Conservation (phyloP, 2,113 vertebrate species). For the Murina feae region DNA sequence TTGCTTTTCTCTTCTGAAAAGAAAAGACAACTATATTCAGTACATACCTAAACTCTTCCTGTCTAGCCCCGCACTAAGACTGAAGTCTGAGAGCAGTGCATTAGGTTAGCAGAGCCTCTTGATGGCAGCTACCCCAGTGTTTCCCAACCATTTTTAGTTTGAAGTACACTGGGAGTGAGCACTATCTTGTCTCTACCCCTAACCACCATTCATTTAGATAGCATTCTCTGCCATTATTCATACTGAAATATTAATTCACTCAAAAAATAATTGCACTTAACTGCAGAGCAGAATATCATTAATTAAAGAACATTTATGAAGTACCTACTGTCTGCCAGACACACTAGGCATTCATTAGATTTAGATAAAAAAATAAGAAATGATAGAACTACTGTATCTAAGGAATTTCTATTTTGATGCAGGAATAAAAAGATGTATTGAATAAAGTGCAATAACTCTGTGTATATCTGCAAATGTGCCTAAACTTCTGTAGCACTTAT, state of each 20-base stretch:
- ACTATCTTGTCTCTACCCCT: neutral
- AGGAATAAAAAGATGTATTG: neutral
- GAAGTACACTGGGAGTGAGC: neutral
- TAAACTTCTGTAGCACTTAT: neutral
- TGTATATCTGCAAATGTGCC: neutral
- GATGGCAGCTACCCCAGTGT: neutral
- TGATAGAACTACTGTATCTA: neutral
- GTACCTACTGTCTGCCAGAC: neutral
- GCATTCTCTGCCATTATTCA: neutral
- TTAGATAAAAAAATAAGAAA: neutral
- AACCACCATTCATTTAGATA: neutral
- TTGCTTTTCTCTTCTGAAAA: constrained; percentile 15
- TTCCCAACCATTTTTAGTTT: neutral
- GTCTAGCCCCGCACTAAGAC: neutral
- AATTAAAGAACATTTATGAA: constrained; percentile 3
- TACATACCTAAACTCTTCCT: neutral
- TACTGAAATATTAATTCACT: neutral
- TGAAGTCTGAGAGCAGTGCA: neutral
- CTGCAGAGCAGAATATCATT: neutral
- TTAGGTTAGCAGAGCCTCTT: neutral
- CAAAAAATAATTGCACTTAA: neutral
- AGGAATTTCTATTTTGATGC: neutral
- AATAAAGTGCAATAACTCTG: neutral
- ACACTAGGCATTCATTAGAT: neutral
- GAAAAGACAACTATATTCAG: neutral